phyloP scores from a whole-genome alignment of 2,888 invertebrate species.

The Blomia tropicalis region DNA sequence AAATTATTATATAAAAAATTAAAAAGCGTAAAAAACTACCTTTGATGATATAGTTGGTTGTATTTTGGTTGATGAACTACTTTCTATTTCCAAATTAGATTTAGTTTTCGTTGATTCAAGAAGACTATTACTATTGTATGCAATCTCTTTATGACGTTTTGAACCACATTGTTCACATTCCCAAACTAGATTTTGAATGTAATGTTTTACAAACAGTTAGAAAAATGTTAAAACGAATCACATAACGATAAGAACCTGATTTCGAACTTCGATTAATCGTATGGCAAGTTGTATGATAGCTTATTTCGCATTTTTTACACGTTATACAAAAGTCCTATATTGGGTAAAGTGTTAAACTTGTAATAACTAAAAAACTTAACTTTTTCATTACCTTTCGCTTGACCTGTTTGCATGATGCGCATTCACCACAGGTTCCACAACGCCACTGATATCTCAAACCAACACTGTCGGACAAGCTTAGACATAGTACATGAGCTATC shows the following conservation, averaged over 20 bases:
- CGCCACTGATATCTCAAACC: background rate
- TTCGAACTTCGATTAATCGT: background rate
- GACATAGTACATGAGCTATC: background rate
- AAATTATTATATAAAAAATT: too few species aligned
- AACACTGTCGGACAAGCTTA: background rate
- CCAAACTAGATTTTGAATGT: too few species aligned
- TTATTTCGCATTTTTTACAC: background rate
- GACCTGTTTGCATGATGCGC: background rate
- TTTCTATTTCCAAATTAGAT: too few species aligned
- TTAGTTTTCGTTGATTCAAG: too few species aligned
- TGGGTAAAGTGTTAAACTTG: background rate
- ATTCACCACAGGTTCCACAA: background rate
- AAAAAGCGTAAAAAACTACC: too few species aligned
- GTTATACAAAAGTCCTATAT: background rate
- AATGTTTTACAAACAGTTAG: too few species aligned
- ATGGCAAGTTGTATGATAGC: background rate
- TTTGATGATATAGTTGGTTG: too few species aligned
- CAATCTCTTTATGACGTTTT: too few species aligned
- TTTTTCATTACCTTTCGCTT: conserved; percentile 2
- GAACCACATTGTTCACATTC: background rate
- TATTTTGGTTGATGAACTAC: too few species aligned
- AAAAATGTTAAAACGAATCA: background rate
- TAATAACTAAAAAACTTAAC: background rate
- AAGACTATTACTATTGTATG: too few species aligned
- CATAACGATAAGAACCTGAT: background rate